Evolutionary conservation across 2,888 invertebrate genomes (phyloP).

Genomic region (Spicauda simplicius): DNA sequence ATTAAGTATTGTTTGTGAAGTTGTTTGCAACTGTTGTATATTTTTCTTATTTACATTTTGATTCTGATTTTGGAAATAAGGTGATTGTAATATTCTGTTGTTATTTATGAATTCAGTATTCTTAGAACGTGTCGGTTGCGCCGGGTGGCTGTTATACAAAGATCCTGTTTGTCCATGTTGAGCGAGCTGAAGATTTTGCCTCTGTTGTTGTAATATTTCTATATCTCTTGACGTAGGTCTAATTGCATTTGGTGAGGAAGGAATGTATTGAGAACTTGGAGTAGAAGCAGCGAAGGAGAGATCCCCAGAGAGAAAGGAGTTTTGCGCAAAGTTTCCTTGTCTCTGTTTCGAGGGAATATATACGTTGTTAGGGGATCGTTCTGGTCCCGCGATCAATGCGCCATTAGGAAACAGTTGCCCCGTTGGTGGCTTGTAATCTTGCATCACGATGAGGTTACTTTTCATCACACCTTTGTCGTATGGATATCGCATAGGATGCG

Average conservation of each 20-base stretch:
- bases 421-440: conserved; percentile 73
- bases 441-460: conserved; percentile 70
- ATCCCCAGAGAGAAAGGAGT: conserved; percentile 53
- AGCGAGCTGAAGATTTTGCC: conserved; percentile 48
- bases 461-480: conserved; percentile 65
- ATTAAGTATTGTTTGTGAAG: conserved; percentile 48
- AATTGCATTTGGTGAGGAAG: conserved; percentile 53
- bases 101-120: conserved; percentile 40
- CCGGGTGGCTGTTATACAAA: conserved; percentile 54
- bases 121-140: conserved; percentile 49
- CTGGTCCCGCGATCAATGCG: conserved; percentile 59
- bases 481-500: conserved; percentile 77
- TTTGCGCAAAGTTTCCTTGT: conserved; percentile 56
- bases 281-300: conserved; percentile 66
- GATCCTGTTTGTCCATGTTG: conserved; percentile 41
- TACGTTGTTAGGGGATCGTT: conserved; percentile 61
- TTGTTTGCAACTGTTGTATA: conserved; percentile 53
- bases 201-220: conserved; percentile 63
- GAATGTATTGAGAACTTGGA: conserved; percentile 64
- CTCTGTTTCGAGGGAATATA: conserved; percentile 66
- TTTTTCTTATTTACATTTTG: conserved; percentile 28
- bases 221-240: conserved; percentile 49
- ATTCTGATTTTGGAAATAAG: conserved; percentile 48
- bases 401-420: conserved; percentile 72
- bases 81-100: conserved; percentile 50